Conservation (phyloP, 1,140 invertebrate species). For the Triops cancriformis region DNA sequence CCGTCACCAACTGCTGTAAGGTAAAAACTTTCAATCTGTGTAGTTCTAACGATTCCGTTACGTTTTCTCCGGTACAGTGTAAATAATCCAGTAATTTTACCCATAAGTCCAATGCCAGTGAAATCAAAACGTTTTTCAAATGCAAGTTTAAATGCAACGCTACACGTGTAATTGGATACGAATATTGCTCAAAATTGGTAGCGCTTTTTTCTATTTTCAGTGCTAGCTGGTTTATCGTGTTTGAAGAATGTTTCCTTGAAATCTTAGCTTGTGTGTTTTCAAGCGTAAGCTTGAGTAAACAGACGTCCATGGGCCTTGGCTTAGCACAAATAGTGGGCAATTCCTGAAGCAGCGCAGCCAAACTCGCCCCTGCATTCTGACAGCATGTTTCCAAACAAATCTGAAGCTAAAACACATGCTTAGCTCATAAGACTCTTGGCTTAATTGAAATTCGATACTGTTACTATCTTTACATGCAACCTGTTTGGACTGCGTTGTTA, state of each 20-base stretch:
- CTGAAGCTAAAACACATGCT: not conserved
- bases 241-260: not conserved
- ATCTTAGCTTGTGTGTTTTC: not conserved
- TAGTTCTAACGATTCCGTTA: too few relatives aligned
- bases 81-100: too few relatives aligned
- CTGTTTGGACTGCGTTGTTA: too few relatives aligned
- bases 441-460: not conserved
- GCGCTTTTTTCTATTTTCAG: not conserved
- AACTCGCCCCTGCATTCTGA: not conserved
- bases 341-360: not conserved
- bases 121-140: too few relatives aligned
- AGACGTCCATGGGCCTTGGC: not conserved
- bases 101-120: too few relatives aligned
- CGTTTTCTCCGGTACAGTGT: too few relatives aligned
- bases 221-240: not conserved
- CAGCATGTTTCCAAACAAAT: not conserved
- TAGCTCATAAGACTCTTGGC: not conserved
- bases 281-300: not conserved
- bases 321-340: not conserved
- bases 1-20: too few relatives aligned
- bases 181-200: too few relatives aligned
- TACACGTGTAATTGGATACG: too few relatives aligned
- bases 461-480: too few relatives aligned
- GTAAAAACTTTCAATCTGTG: too few relatives aligned
- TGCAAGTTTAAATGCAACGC: too few relatives aligned